Percentiles rank a stretch among this genome's conserved stretches.
Evolutionary conservation across 2,113 vertebrate species (phyloP).

Genomic region (Rostratula benghalensis): DNA sequence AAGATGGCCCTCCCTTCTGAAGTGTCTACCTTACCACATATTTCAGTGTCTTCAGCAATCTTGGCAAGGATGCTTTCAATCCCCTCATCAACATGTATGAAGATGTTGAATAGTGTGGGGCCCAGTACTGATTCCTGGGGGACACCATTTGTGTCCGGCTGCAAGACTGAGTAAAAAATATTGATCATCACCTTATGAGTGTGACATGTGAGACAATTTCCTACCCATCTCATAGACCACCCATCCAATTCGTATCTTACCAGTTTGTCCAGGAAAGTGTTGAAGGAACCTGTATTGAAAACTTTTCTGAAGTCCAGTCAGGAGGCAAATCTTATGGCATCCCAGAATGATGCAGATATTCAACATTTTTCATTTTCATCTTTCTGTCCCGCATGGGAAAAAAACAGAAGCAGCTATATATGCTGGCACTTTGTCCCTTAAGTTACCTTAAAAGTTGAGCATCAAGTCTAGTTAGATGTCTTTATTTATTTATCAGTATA

Average conservation of each 20-base stretch:
- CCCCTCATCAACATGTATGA: neutral
- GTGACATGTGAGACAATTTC: neutral
- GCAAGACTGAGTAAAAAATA: neutral
- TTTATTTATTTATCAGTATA: neutral
- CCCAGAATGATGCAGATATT: neutral
- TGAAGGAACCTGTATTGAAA: neutral
- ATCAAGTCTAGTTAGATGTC: neutral
- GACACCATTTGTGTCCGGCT: neutral
- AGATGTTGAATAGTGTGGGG: too few species aligned
- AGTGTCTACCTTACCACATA: accelerated
- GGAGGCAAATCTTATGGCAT: neutral
- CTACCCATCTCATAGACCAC: neutral
- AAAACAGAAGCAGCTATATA: neutral
- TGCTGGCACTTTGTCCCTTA: neutral
- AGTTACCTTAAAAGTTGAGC: neutral
- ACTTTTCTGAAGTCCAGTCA: neutral
- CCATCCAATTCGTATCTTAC: neutral
- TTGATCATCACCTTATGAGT: neutral
- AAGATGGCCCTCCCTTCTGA: neutral
- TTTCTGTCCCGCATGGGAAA: neutral
- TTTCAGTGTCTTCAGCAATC: neutral
- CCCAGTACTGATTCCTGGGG: neutral
- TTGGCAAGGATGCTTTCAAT: neutral
- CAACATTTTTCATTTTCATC: neutral
- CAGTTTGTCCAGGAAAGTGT: neutral